Conservation (phyloP, 2,113 vertebrate genomes). For the Scomber colias region DNA sequence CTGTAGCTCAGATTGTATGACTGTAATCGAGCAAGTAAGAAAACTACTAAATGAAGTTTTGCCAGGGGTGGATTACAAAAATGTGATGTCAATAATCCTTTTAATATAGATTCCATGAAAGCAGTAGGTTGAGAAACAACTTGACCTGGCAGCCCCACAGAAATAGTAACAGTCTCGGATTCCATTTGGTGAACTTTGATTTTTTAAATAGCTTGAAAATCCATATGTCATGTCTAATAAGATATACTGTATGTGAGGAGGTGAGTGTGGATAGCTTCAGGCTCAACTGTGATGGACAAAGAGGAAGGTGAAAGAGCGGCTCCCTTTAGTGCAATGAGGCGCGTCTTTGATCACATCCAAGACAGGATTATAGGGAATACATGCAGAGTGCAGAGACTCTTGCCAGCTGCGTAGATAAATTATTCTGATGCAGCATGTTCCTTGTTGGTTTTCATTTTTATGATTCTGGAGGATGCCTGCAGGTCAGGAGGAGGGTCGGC, state of each 20-base stretch:
- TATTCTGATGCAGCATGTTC: constrained; percentile 2
- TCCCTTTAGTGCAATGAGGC: not conserved
- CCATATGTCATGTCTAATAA: not conserved
- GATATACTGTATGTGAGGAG: not conserved
- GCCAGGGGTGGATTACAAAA: not conserved
- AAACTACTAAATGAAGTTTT: constrained; percentile 2
- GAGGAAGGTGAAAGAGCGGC: not conserved
- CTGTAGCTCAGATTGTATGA: not conserved
- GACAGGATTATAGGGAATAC: constrained; percentile 16
- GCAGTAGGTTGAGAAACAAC: not conserved
- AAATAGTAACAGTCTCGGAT: not conserved
- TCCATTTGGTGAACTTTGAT: not conserved
- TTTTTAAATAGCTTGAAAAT: constrained; percentile 10
- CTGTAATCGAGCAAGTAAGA: constrained; percentile 8
- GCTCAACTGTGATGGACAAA: not conserved
- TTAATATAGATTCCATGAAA: constrained; percentile 11
- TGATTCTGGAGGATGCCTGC: constrained; percentile 8
- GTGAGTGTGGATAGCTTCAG: not conserved
- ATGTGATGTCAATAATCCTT: not conserved
- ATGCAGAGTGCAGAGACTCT: not conserved
- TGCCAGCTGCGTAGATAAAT: not conserved
- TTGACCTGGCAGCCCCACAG: not conserved
- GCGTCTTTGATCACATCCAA: constrained; percentile 29
- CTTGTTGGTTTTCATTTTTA: not conserved
- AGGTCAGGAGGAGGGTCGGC: not conserved